Conservation (phyloP, 2,888 invertebrate species). For the Sesia bembeciformis region DNA sequence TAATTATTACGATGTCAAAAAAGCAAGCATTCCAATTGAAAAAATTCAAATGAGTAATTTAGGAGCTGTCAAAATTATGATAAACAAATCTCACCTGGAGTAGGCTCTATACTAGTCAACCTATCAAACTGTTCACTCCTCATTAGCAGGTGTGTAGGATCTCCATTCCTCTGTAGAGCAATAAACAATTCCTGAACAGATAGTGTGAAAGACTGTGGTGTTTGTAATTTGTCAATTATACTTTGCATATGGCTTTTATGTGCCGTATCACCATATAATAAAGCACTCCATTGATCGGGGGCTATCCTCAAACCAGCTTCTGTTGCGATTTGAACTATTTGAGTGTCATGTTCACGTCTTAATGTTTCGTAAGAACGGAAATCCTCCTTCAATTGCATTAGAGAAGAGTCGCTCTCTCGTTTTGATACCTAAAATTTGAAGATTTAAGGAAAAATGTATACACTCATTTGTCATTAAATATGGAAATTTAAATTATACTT, state of each 20-base stretch:
- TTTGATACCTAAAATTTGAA: constrained; percentile 84
- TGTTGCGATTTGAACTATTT: constrained; percentile 98
- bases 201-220: constrained; percentile 92
- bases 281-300: constrained; percentile 98
- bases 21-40: not conserved
- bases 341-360: constrained; percentile 96
- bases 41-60: not conserved
- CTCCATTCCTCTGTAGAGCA: constrained; percentile 90
- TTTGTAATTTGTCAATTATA: constrained; percentile 88
- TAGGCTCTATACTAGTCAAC: constrained; percentile 90
- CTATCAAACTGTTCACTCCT: constrained; percentile 87
- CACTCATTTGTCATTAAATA: too few species aligned
- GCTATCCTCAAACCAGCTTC: constrained; percentile 97
- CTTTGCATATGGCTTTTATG: constrained; percentile 99
- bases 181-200: constrained; percentile 94
- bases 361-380: constrained; percentile 95
- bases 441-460: too few species aligned
- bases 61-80: not conserved
- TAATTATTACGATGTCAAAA: not conserved
- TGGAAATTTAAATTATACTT: too few species aligned
- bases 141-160: constrained; percentile 83
- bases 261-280: constrained; percentile 94
- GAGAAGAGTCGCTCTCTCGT: constrained; percentile 95
- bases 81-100: constrained; percentile 74
- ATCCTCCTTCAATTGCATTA: constrained; percentile 98